Evolutionary conservation across 2,113 vertebrate species (phyloP).

Genomic region (Pao palembangensis): DNA sequence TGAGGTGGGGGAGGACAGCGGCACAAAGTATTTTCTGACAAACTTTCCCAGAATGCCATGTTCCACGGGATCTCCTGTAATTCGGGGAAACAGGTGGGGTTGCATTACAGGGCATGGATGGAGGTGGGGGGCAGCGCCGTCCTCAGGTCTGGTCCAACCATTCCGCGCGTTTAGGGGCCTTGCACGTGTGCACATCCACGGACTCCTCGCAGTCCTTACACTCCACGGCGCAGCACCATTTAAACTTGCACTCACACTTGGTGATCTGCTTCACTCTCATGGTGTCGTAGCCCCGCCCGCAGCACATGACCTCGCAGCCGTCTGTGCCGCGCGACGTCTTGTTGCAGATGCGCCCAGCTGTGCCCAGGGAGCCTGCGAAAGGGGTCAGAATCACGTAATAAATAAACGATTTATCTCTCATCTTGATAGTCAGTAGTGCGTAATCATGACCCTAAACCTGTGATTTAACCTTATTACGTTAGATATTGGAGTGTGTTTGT

Average conservation of each 20-base stretch:
- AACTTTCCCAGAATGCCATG: constrained; percentile 78
- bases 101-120: constrained; percentile 63
- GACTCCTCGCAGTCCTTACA: constrained; percentile 95
- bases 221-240: constrained; percentile 94
- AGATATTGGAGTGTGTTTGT: neutral
- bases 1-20: constrained; percentile 49
- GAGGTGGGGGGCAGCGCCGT: constrained; percentile 20
- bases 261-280: constrained; percentile 85
- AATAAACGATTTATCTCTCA: neutral
- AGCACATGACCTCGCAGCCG: constrained; percentile 98
- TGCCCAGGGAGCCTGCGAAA: constrained; percentile 88
- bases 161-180: constrained; percentile 91
- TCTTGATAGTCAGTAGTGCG: too few relatives aligned
- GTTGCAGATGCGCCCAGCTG: constrained; percentile 89
- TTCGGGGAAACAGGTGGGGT: constrained; percentile 50
- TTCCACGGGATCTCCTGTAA: constrained; percentile 71
- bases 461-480: too few relatives aligned
- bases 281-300: constrained; percentile 95
- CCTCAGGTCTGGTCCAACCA: constrained; percentile 91
- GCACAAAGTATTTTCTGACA: constrained; percentile 68
- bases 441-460: too few relatives aligned
- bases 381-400: neutral
- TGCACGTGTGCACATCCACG: constrained; percentile 95
- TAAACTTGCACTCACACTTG: constrained; percentile 96
- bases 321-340: constrained; percentile 90